These are phyloP conservation scores for Cynopterus brachyotis DNA, from an alignment of 2,113 vertebrate genomes.

Conservation along the genomic window DNA sequence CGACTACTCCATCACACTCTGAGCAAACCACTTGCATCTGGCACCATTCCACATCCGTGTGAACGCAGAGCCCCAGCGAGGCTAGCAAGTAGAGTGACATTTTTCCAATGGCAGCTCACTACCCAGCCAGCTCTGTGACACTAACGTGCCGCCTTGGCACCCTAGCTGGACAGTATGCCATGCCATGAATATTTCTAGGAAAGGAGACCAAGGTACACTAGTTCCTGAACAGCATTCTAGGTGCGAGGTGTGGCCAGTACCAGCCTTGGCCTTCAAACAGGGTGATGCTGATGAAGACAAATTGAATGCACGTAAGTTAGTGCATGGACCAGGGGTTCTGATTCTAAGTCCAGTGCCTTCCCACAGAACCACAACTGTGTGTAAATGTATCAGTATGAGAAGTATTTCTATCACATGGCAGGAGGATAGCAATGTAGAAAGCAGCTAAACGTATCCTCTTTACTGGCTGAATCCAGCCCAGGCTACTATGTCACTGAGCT, in stretches of 20 bases:
- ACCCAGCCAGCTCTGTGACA: background rate
- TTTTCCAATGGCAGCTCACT: background rate
- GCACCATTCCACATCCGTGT: rapidly evolving
- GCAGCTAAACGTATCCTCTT: background rate
- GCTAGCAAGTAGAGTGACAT: rapidly evolving
- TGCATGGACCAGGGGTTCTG: rapidly evolving
- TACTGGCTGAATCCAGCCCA: background rate
- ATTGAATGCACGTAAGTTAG: no score
- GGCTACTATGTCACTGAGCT: rapidly evolving
- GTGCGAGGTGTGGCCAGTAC: rapidly evolving
- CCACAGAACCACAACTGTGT: no score
- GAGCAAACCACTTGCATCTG: no score
- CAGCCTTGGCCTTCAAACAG: rapidly evolving
- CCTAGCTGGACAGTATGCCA: background rate
- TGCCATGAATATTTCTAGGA: background rate
- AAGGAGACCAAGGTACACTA: rapidly evolving
- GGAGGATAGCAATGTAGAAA: background rate
- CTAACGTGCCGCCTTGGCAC: rapidly evolving
- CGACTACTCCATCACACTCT: rapidly evolving
- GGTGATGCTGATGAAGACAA: rapidly evolving
- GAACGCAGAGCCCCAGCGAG: rapidly evolving
- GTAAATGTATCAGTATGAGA: rapidly evolving
- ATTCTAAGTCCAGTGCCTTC: background rate
- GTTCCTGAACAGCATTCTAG: rapidly evolving
- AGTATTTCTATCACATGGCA: background rate